Percentiles rank a stretch among this genome's conserved stretches.
phyloP scores from a whole-genome alignment of 2,888 invertebrate species.

The Cylindroiulus punctatus region DNA sequence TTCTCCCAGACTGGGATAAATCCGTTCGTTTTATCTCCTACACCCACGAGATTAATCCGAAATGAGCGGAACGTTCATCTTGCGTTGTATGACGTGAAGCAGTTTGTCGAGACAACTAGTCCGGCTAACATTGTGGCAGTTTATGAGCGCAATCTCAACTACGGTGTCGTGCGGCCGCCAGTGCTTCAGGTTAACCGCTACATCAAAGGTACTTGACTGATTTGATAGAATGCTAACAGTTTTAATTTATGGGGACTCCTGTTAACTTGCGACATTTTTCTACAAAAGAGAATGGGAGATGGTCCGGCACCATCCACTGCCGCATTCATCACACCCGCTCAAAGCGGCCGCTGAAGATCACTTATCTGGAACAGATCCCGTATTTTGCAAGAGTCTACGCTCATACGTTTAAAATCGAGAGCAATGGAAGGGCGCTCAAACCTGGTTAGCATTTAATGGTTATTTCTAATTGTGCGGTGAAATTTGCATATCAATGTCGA shows the following conservation, averaged over 20 bases:
- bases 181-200: conserved; percentile 76
- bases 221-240: not conserved
- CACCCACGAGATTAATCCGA: conserved; percentile 71
- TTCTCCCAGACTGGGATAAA: conserved; percentile 66
- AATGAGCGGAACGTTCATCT: conserved; percentile 78
- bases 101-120: conserved; percentile 68
- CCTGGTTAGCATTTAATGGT: conserved; percentile 53
- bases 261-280: not conserved
- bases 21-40: conserved; percentile 74
- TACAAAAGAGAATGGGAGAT: conserved; percentile 51
- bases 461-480: too few relatives aligned
- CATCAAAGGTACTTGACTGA: conserved; percentile 63
- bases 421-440: conserved; percentile 46
- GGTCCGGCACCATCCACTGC: conserved; percentile 73
- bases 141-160: conserved; percentile 68
- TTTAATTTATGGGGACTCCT: not conserved
- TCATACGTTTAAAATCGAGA: conserved; percentile 79
- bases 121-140: conserved; percentile 74
- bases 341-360: conserved; percentile 72
- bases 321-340: conserved; percentile 81
- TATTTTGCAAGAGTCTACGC: conserved; percentile 76
- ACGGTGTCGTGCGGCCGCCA: conserved; percentile 68
- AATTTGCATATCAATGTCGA: too few relatives aligned
- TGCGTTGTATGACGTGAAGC: conserved; percentile 77
- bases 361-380: conserved; percentile 84